Base-by-base conservation (phyloP, 2,888 invertebrate genomes). In the Brachyopa scutellaris region DNA sequence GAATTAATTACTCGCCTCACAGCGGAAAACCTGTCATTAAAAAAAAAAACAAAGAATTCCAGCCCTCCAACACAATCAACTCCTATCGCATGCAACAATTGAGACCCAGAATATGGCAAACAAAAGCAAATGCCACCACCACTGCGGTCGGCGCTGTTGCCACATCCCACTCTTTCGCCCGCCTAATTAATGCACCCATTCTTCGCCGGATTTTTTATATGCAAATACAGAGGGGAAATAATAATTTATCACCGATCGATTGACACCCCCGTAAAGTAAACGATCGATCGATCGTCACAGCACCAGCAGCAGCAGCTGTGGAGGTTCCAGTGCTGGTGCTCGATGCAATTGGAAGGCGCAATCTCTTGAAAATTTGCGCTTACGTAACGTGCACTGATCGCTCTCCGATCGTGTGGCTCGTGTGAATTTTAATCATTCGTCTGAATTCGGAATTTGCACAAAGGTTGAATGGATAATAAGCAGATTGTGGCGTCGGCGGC, bases 171-270 rank as follows among this genome's bases (percentile, higher is more conserved):
- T 70, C 38, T 62, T 21, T 19, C 51, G 77, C 66, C 49, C 77
- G 66, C 45, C 59, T 82, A 72, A 82, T 77, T 77, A 82, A 82
- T 82, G 82, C 82, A 69, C 26, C 76, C 59, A 67, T 77, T 64
- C 82, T 70, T 82, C 61, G 61, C 51, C 70, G 61, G 49, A 66
- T 72, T 72, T 76, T n/a, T n/a, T n/a, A n/a, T 72, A 82, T 82
- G 82, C 77, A 72, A 82, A 82, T 77, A 64, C 66, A 45, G 55
- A 11, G 61, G 51, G 45, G 53, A 76, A 59, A 66, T 72, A 61
- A 77, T 82, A 72, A 77, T 82, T 82, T 82, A 82, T 82, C 82
- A 64, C 53, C 66, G 69, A 82, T 82, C 82, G 70, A 82, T 77
- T 77, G 82, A 77, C 82, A 82, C 82, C 82, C 77, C 70, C 82